Conservation (phyloP, 2,888 invertebrate genomes). For the Epistrophe eligans region DNA sequence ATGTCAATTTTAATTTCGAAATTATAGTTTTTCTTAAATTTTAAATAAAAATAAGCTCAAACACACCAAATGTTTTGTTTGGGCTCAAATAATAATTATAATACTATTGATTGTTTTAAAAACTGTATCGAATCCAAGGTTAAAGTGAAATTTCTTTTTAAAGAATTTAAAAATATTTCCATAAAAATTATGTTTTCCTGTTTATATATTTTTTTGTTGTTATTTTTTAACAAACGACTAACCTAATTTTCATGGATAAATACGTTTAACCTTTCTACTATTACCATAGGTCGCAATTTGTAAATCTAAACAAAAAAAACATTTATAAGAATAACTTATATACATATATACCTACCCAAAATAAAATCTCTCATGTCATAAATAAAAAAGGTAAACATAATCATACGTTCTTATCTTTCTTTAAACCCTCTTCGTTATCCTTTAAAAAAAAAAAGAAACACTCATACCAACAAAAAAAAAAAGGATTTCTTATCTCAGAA, state of each 20-base stretch:
- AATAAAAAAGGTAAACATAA: conserved; percentile 9
- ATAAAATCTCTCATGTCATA: not conserved
- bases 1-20: no score
- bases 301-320: not conserved
- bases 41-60: no score
- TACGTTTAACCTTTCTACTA: not conserved
- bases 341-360: not conserved
- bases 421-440: conserved; percentile 10
- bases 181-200: no score
- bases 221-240: not conserved
- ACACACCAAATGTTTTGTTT: no score
- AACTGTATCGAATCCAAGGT: no score
- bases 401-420: conserved; percentile 9
- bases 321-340: not conserved
- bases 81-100: no score
- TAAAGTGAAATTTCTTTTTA: no score
- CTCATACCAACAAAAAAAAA: not conserved
- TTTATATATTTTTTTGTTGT: not conserved
- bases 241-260: not conserved
- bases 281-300: conserved; percentile 3
- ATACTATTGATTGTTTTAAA: no score
- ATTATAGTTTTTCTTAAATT: no score
- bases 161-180: no score
- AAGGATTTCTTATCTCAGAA: not conserved
- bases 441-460: not conserved